A percentile compares a stretch with the other conserved stretches of the same genome.
Conservation (phyloP, 2,113 vertebrate species). For the Echinops telfairi region DNA sequence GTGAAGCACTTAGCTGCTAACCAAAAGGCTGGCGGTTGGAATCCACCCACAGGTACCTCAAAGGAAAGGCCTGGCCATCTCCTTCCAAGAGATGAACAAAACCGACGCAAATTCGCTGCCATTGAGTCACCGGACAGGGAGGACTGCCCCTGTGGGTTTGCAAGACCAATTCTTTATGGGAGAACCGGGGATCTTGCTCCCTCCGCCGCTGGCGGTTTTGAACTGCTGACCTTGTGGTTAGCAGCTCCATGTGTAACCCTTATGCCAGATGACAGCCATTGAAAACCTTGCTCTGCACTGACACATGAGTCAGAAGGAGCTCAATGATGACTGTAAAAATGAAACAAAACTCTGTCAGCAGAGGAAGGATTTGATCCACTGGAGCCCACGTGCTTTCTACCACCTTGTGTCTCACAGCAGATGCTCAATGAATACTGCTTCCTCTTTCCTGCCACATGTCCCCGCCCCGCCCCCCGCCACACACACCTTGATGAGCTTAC, state of each 20-base stretch:
- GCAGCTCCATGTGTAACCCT: too few relatives aligned
- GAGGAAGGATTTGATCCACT: not conserved
- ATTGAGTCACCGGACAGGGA: too few relatives aligned
- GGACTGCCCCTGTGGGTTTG: too few relatives aligned
- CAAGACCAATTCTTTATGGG: too few relatives aligned
- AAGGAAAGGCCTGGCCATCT: not conserved
- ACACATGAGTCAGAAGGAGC: not conserved
- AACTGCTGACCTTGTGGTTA: too few relatives aligned
- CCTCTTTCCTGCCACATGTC: not conserved
- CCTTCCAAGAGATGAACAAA: not conserved
- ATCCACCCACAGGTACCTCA: not conserved
- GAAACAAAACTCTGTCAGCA: not conserved
- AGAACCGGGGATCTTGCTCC: too few relatives aligned
- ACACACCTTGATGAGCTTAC: too few relatives aligned
- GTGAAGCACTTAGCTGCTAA: not conserved
- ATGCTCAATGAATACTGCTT: not conserved
- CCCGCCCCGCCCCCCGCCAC: too few relatives aligned
- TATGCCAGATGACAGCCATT: not conserved
- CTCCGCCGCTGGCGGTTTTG: too few relatives aligned
- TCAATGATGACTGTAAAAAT: not conserved
- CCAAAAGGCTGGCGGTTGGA: not conserved
- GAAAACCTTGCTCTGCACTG: not conserved
- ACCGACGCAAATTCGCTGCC: too few relatives aligned
- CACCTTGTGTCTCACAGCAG: not conserved
- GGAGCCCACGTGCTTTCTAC: not conserved